Percentiles rank a stretch among this genome's conserved stretches.
Evolutionary conservation across 2,797 vertebrate genomes (phyloP).

Genomic region (Aphelocoma californica): DNA sequence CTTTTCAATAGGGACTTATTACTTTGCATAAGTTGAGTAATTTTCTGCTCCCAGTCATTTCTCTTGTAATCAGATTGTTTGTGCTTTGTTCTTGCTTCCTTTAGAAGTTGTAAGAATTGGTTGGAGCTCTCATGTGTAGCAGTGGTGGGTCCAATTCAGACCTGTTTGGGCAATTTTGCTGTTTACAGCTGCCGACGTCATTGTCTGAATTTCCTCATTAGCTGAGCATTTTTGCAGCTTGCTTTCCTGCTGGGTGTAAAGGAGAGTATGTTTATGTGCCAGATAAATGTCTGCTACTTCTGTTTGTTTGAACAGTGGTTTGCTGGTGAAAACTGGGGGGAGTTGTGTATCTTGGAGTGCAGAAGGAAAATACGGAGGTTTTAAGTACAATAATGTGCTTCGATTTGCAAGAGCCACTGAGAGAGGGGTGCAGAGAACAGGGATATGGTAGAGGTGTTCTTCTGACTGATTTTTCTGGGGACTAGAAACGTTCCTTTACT

Average conservation of each 20-base stretch:
- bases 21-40: slow-evolving; percentile 18
- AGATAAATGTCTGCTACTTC: not conserved
- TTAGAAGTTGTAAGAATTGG: not conserved
- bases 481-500: not conserved
- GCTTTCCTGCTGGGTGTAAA: not conserved
- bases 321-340: not conserved
- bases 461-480: not conserved
- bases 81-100: slow-evolving; percentile 33
- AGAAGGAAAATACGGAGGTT: not conserved
- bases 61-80: not conserved
- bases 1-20: slow-evolving; percentile 6
- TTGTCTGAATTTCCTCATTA: not conserved
- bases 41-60: slow-evolving; percentile 32
- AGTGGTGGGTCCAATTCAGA: not conserved
- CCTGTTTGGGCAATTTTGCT: not conserved
- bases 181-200: not conserved
- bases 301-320: not conserved
- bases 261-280: not conserved
- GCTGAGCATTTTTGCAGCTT: not conserved
- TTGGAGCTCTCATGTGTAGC: not conserved
- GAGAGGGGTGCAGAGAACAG: not conserved
- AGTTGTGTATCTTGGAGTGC: not conserved
- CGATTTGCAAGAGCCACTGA: not conserved
- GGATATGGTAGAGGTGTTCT: not conserved
- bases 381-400: not conserved